These are phyloP conservation scores for Mus minutoides DNA, from an alignment of 2,797 vertebrate genomes.

Conservation along the genomic window DNA sequence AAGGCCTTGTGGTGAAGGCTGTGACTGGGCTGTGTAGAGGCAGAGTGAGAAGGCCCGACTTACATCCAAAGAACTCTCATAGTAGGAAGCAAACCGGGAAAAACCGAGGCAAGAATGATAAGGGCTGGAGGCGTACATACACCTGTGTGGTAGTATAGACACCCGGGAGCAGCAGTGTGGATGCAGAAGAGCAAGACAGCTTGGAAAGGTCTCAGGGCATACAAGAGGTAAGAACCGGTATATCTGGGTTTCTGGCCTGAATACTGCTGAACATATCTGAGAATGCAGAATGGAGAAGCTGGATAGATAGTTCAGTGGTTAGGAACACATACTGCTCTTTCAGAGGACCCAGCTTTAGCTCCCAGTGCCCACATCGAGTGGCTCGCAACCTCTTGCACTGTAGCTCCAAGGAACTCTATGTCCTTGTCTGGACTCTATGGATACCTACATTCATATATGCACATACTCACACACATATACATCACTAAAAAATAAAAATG, in stretches of 20 bases:
- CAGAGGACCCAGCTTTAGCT: not conserved
- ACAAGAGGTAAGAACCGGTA: not conserved
- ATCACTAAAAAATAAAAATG: not conserved
- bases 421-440: not conserved
- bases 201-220: not conserved
- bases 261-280: not conserved
- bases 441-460: not conserved
- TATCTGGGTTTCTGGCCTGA: not conserved
- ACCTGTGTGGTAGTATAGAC: not conserved
- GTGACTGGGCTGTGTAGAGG: too few relatives aligned
- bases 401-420: not conserved
- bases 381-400: not conserved
- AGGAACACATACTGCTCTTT: not conserved
- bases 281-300: not conserved
- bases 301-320: not conserved
- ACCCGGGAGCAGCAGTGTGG: not conserved
- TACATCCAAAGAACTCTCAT: not conserved
- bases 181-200: not conserved
- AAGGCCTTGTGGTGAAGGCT: not conserved
- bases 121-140: not conserved
- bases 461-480: not conserved
- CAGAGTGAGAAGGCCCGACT: not conserved
- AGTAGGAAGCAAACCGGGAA: not conserved
- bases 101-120: not conserved
- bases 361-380: not conserved